Base-by-base conservation (phyloP, 1,140 invertebrate species). In the Monochamus saltuarius region DNA sequence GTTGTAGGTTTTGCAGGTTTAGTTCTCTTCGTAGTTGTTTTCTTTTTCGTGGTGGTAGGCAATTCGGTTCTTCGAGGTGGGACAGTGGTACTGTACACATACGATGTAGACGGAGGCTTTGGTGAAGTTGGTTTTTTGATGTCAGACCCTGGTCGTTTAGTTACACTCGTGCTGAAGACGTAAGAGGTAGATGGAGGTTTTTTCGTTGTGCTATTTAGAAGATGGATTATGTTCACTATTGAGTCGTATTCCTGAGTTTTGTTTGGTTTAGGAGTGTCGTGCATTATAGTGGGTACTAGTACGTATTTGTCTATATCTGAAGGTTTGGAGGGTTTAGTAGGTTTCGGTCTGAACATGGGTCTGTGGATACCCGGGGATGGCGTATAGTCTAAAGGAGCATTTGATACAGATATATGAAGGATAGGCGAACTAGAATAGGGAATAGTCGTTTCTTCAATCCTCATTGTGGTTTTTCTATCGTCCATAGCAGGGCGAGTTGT, bases 61-160 rank as follows among this genome's bases (percentile, higher is more conserved):
- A 6, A 10, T 19, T 58, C 17, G 6, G 63, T 56, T 29, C 34
- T 49, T 35, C 37, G 14, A 14, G 79, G 80, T 63, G 22, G 77
- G 9, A 79, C 78, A n/a, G 79, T 82, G 0, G 81, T 77, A 56
- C 81, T 82, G 2, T 81, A 83, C 0, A 84, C 77, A 50, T 85
- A 84, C 59, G 83, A 84, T 1, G 82, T 84, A n/a, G 82, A 80
- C 9, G 81, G 79, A 11, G 82, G 82, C 62, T 77, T 68, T 40
- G 70, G 66, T 11, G 72, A 69, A 11, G 65, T 69, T 16, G 78
- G 75, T 42, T 73, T 55, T 29, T 29, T 6, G 22, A 29, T 29
- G 22, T 29, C 22, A 29, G 22, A 3, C 14, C 36, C 43, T 68
- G 67, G 53, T 61, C 64, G 59, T 17, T 37, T 46, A 43, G 64